Conservation (phyloP, 2,888 invertebrate genomes). For the Escarpia spicata region DNA sequence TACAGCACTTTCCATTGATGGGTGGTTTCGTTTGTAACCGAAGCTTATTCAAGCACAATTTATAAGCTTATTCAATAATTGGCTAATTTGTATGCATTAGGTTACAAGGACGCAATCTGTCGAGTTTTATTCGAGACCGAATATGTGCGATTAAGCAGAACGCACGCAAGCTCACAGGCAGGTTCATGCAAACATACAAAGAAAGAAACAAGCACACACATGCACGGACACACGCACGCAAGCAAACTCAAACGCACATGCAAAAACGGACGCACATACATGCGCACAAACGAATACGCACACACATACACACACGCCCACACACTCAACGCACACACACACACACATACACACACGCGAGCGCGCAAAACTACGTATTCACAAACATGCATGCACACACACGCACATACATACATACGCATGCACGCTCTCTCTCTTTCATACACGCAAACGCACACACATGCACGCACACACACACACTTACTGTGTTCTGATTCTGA, state of each 20-base stretch:
- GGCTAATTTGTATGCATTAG: too few relatives aligned
- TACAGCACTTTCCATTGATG: neutral
- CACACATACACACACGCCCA: neutral
- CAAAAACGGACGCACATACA: neutral
- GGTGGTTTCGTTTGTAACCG: too few relatives aligned
- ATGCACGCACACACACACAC: neutral
- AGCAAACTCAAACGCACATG: neutral
- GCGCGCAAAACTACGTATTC: neutral
- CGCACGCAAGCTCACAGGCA: neutral
- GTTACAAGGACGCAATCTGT: too few relatives aligned
- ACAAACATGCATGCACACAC: neutral
- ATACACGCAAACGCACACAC: neutral
- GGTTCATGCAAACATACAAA: neutral
- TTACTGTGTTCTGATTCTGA: neutral
- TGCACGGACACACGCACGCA: neutral
- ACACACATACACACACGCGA: too few relatives aligned
- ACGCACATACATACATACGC: neutral
- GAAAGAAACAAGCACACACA: neutral
- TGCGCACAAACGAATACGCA: neutral
- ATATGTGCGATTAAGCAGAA: neutral
- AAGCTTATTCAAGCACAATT: too few relatives aligned
- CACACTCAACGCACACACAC: neutral
- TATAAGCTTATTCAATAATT: too few relatives aligned
- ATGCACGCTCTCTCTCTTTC: neutral
- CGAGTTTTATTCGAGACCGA: too few relatives aligned